Evolutionary conservation across 2,888 invertebrate genomes (phyloP).

Genomic region (Hesperia comma): DNA sequence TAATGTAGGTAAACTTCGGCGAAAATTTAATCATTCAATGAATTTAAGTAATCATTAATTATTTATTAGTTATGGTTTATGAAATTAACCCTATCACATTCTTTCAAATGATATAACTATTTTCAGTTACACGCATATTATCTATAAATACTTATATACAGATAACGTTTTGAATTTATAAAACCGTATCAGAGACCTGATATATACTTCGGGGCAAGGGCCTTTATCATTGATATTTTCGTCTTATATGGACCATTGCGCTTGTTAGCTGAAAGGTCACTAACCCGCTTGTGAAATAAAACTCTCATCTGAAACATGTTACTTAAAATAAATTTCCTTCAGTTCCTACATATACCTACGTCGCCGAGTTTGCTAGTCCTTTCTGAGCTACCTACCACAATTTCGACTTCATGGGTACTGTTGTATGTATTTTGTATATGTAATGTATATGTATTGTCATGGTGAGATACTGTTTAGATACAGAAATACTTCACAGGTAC

Average conservation of each 20-base stretch:
- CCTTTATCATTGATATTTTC: conserved; percentile 46
- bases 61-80: no score
- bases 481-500: no score
- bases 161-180: conserved; percentile 34
- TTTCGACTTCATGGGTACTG: background rate
- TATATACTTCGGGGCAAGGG: conserved; percentile 41
- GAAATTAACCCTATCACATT: no score
- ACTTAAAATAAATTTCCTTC: background rate
- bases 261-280: conserved; percentile 30
- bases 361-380: background rate
- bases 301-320: conserved; percentile 18
- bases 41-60: no score
- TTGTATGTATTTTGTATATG: no score
- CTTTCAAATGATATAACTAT: no score
- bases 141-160: conserved; percentile 25
- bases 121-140: conserved; percentile 8
- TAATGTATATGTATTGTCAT: no score
- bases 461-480: no score
- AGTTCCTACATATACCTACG: background rate
- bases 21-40: no score
- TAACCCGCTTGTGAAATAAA: conserved; percentile 12
- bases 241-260: conserved; percentile 27
- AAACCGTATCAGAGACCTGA: conserved; percentile 29
- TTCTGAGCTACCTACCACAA: background rate
- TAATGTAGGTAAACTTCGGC: no score